These are phyloP conservation scores for Pangasius macronema DNA, from an alignment of 2,797 vertebrate genomes.

Conservation along the genomic window DNA sequence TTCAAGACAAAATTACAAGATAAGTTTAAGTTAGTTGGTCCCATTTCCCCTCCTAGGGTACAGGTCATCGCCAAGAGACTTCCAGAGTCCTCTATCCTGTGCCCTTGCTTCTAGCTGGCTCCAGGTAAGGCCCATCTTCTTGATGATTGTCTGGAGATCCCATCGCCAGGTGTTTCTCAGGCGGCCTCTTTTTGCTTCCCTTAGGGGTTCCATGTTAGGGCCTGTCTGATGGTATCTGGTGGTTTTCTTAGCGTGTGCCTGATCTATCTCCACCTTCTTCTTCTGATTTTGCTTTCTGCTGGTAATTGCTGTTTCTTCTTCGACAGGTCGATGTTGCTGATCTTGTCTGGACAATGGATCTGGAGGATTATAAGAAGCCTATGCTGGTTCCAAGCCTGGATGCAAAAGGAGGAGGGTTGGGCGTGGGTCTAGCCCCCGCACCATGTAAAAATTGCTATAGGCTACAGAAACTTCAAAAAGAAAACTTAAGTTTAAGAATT, in stretches of 20 bases:
- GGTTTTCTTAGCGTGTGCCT: no score
- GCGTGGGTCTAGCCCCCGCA: no score
- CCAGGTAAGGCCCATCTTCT: neutral
- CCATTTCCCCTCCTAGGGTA: neutral
- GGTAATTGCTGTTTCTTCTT: neutral
- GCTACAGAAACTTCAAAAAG: no score
- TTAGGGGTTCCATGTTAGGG: slow-evolving; percentile 9
- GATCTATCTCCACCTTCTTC: neutral
- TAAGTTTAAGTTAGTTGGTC: neutral
- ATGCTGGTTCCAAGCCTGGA: no score
- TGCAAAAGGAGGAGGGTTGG: no score
- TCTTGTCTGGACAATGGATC: neutral
- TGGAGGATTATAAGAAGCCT: neutral
- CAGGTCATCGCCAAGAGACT: neutral
- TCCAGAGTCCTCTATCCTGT: neutral
- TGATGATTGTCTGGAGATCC: slow-evolving; percentile 2
- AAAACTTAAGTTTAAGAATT: no score
- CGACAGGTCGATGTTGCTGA: neutral
- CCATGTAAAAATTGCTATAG: no score
- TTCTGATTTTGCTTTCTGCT: neutral
- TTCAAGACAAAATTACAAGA: neutral
- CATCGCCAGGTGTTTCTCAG: neutral
- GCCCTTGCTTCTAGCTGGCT: neutral
- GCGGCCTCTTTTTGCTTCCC: neutral
- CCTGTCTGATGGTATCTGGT: neutral